Evolutionary conservation across 2,888 invertebrate genomes (phyloP), one percentile per base, ranked within the genome.

Genomic region (Bombyx huttoni): DNA sequence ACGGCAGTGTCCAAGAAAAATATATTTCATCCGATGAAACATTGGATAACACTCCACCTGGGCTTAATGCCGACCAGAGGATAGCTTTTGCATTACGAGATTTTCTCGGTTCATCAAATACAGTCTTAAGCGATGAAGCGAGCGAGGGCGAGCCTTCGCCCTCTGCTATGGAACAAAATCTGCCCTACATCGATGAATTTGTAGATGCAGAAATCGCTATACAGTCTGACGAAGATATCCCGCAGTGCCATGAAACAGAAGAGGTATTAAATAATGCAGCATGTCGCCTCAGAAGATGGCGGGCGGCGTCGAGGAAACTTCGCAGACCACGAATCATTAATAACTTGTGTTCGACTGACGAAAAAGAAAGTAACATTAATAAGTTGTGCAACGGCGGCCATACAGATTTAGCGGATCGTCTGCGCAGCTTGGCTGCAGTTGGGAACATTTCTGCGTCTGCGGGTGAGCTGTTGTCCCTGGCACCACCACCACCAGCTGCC

Each of bases 271-370:
- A 81, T 63, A 88, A 83, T 59, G 86, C 85, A 1, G 89, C 85
- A 45, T 85, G 89, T 59, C 79, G 89, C 52, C 70, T 90, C 64
- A 79, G 86, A 57, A 70, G 88, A 49, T 88, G 90, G 78, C 84
- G 89, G 46, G 89, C 89, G 49, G 83, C 89, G 3, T 84, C 90
- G 13, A 75, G 90, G 49, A 87, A 89, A 62, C 73, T 90, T 45
- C 81, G 87, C 1, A 83, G 75, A 60, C 90, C 73, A 58, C 72
- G 78, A 61, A 90, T 76, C 46, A 89, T 89, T 50, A 88, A 90
- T 64, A 89, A 90, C 57, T 75, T 87, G 53, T 78, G 75, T 60
- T 73, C 75, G 5, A 69, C 66, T 47, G 78, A 75, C 35, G 77
- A 76, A 48, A 75, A 76, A 53, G 75, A 76, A 3, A 65, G 73